Percentiles rank a stretch among this genome's conserved stretches.
Evolutionary conservation across 1,140 invertebrate species (phyloP).

Genomic region (Eumeta japonica): DNA sequence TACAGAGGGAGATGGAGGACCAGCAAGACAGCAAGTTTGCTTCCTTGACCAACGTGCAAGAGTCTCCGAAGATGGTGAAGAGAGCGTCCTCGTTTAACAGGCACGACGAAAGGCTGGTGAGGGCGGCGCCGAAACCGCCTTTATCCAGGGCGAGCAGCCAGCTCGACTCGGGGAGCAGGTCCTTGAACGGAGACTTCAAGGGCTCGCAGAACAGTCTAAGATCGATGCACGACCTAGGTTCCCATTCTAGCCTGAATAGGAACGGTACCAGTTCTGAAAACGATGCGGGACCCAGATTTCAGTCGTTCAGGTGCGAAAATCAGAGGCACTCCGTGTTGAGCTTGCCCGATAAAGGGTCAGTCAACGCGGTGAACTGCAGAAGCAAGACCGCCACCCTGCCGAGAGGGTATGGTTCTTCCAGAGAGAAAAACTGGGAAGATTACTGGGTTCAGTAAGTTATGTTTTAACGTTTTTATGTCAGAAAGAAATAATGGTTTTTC

Average conservation of each 20-base stretch:
- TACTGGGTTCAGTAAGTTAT: constrained; percentile 52
- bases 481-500: too few species aligned
- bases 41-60: constrained; percentile 33
- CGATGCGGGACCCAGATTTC: too few species aligned
- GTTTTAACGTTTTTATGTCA: constrained; percentile 4
- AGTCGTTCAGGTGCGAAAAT: constrained; percentile 43
- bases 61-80: constrained; percentile 37
- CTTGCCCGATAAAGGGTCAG: constrained; percentile 29
- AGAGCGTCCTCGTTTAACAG: constrained; percentile 24
- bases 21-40: constrained; percentile 39
- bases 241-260: constrained; percentile 36
- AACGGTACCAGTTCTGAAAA: constrained; percentile 28
- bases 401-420: constrained; percentile 35
- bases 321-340: constrained; percentile 35
- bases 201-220: constrained; percentile 33
- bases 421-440: constrained; percentile 48
- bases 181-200: constrained; percentile 16
- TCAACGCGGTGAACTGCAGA: constrained; percentile 29
- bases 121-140: constrained; percentile 22
- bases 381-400: constrained; percentile 40
- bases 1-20: constrained; percentile 50
- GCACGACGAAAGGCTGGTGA: constrained; percentile 21
- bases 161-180: constrained; percentile 22
- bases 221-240: neutral
- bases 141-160: constrained; percentile 18